These are phyloP conservation scores for Cryptocheilus praepositus DNA, from an alignment of 2,888 invertebrate genomes.

Conservation along the genomic window DNA sequence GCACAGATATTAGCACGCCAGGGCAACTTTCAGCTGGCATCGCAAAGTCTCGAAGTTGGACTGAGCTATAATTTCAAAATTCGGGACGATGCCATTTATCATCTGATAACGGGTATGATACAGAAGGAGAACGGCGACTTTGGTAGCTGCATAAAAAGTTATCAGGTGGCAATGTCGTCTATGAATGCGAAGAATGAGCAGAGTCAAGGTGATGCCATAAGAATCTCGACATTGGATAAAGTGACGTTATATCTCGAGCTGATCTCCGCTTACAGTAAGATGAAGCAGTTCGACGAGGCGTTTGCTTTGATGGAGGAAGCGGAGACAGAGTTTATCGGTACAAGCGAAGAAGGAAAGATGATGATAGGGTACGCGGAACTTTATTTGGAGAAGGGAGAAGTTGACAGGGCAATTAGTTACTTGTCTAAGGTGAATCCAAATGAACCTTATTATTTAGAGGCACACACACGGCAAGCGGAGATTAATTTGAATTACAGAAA, in stretches of 20 bases:
- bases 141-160: conserved; percentile 84
- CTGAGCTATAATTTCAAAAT: conserved; percentile 95
- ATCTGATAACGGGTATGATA: conserved; percentile 89
- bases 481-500: conserved; percentile 91
- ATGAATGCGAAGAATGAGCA: conserved; percentile 75
- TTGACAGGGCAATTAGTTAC: conserved; percentile 87
- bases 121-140: conserved; percentile 84
- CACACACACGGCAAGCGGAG: conserved; percentile 89
- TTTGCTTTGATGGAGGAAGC: conserved; percentile 87
- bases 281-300: conserved; percentile 87
- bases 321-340: conserved; percentile 83
- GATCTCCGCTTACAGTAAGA: conserved; percentile 84
- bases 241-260: conserved; percentile 92
- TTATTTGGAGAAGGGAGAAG: conserved; percentile 86
- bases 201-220: conserved; percentile 55
- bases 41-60: conserved; percentile 91
- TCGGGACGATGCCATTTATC: conserved; percentile 92
- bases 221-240: conserved; percentile 80
- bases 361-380: conserved; percentile 91
- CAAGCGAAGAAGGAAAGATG: conserved; percentile 90
- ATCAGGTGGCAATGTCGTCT: conserved; percentile 84
- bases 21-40: conserved; percentile 84
- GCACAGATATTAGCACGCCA: conserved; percentile 89
- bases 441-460: conserved; percentile 90
- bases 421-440: conserved; percentile 86